Evolutionary conservation across 2,113 vertebrate genomes (phyloP).

Genomic region (Crypturellus undulatus): DNA sequence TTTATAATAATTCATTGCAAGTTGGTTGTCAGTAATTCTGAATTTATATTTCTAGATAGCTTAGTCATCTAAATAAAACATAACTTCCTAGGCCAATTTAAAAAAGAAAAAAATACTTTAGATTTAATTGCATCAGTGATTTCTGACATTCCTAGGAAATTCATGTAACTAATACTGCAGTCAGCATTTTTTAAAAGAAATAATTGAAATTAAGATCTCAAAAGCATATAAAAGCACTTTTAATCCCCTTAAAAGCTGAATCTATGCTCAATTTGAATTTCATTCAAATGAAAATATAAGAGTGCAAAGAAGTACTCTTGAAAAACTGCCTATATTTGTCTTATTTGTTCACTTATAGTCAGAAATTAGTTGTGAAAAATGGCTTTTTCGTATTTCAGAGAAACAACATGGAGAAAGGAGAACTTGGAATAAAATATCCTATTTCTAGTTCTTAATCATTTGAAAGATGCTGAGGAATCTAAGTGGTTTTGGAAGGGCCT

Average conservation of each 20-base stretch:
- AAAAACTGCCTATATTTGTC: background rate
- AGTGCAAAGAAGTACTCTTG: background rate
- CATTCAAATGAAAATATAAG: background rate
- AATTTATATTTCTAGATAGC: background rate
- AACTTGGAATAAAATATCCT: background rate
- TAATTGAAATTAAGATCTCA: background rate
- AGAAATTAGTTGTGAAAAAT: background rate
- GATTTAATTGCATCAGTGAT: background rate
- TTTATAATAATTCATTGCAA: background rate
- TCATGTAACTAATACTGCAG: background rate
- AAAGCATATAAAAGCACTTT: background rate
- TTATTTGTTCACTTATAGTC: background rate
- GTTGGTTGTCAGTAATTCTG: background rate
- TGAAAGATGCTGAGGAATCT: background rate
- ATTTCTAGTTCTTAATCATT: background rate
- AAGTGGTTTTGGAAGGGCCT: background rate
- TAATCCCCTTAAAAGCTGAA: background rate
- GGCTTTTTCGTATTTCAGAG: background rate
- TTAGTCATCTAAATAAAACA: background rate
- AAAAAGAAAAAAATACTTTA: background rate
- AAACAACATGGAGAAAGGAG: rapidly evolving
- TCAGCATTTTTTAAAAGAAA: background rate
- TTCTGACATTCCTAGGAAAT: background rate
- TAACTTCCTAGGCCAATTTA: background rate
- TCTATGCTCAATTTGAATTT: background rate